Percentiles rank a stretch among this genome's conserved stretches.
These are phyloP conservation scores for Meiosimyza decipiens DNA, from an alignment of 2,888 invertebrate genomes.

Conservation along the genomic window DNA sequence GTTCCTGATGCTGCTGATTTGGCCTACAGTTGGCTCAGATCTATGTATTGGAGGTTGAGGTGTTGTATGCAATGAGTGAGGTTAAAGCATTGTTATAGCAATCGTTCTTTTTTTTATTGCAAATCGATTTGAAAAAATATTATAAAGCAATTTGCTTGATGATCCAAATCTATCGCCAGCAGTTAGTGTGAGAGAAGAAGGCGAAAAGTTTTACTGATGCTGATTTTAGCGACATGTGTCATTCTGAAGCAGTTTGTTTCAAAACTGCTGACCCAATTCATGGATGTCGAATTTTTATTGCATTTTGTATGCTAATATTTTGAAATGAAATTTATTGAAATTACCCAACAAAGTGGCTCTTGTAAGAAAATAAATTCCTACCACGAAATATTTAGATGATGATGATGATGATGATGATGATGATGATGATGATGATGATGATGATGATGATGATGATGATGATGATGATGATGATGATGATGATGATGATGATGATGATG, in stretches of 20 bases:
- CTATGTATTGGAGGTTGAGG: too few species aligned
- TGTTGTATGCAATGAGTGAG: neutral
- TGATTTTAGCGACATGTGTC: conserved; percentile 28
- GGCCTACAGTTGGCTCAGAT: neutral
- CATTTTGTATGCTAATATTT: conserved; percentile 30
- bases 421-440: too few species aligned
- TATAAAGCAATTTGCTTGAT: conserved; percentile 37
- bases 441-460: too few species aligned
- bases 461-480: too few species aligned
- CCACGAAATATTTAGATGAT: neutral
- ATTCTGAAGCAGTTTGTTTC: neutral
- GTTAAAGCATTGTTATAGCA: neutral
- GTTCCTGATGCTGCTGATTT: neutral
- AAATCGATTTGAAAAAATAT: conserved; percentile 53
- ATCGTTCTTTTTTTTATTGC: conserved; percentile 54
- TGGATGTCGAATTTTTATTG: neutral
- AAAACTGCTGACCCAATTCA: neutral
- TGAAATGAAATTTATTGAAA: conserved; percentile 35
- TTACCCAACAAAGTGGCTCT: conserved; percentile 5
- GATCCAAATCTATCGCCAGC: neutral
- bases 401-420: too few species aligned
- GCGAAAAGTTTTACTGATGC: neutral
- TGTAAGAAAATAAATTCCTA: neutral
- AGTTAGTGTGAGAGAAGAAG: too few species aligned
- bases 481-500: too few species aligned